Percentiles rank a stretch among this genome's conserved stretches.
Conservation (phyloP, 2,888 invertebrate species). For the Heliothis peltigera region DNA sequence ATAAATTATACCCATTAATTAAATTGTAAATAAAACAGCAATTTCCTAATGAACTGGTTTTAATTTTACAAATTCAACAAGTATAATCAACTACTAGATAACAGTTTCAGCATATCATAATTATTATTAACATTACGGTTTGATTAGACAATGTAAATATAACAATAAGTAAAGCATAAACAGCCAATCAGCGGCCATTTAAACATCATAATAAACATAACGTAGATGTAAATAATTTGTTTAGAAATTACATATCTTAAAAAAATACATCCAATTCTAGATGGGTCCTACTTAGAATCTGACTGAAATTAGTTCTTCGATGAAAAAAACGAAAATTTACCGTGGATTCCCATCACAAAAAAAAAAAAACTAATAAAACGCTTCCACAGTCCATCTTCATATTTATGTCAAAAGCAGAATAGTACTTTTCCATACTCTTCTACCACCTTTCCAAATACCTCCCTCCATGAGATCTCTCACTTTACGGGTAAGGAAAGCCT, state of each 20-base stretch:
- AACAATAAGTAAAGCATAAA: too few relatives aligned
- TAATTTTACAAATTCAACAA: slow-evolving; percentile 14
- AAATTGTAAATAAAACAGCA: slow-evolving; percentile 46
- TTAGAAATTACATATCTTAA: neutral
- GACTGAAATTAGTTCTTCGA: too few relatives aligned
- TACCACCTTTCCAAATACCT: neutral
- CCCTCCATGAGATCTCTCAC: neutral
- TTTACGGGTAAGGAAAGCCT: slow-evolving; percentile 2
- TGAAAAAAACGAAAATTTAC: too few relatives aligned
- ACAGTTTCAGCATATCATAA: slow-evolving; percentile 11
- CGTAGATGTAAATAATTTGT: slow-evolving; percentile 11
- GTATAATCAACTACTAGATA: neutral
- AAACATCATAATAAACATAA: slow-evolving; percentile 4
- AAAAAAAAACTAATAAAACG: too few relatives aligned
- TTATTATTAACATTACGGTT: slow-evolving; percentile 8
- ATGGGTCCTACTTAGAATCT: too few relatives aligned
- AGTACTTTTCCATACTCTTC: neutral
- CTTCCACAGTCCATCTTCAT: too few relatives aligned
- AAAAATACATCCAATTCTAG: too few relatives aligned
- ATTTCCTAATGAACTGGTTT: slow-evolving; percentile 21
- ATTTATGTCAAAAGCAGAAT: too few relatives aligned
- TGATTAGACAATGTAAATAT: too few relatives aligned
- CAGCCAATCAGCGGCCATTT: too few relatives aligned
- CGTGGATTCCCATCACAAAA: too few relatives aligned
- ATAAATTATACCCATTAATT: slow-evolving; percentile 1